Conservation (phyloP, 2,888 invertebrate species). For the Saturnia pavonia region DNA sequence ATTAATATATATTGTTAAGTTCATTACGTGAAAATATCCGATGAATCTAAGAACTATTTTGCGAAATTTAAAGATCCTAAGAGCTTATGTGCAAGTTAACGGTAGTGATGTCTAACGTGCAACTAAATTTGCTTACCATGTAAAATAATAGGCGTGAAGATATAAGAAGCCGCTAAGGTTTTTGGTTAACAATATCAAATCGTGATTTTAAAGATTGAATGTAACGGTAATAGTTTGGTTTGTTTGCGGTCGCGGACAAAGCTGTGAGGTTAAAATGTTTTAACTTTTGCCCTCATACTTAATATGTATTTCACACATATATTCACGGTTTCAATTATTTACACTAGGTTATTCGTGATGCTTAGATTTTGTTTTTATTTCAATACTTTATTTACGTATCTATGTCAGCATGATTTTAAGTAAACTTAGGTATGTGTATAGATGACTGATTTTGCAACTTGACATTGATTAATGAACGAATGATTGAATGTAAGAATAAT, state of each 20-base stretch:
- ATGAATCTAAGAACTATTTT: too few relatives aligned
- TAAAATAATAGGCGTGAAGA: neutral
- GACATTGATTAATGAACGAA: neutral
- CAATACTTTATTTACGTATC: neutral
- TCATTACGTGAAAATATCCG: too few relatives aligned
- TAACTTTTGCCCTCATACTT: neutral
- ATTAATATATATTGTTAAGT: too few relatives aligned
- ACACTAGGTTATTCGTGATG: neutral
- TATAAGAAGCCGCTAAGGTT: constrained; percentile 13
- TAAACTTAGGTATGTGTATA: too few relatives aligned
- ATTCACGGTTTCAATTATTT: neutral
- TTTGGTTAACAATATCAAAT: constrained; percentile 12
- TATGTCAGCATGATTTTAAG: neutral
- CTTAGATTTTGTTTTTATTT: neutral
- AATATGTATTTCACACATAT: neutral
- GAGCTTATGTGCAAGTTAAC: neutral
- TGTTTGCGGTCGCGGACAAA: neutral
- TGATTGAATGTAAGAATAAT: too few relatives aligned
- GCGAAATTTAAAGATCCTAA: too few relatives aligned
- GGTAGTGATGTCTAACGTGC: neutral
- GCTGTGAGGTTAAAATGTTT: neutral
- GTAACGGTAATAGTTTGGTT: constrained; percentile 16
- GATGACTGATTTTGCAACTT: neutral
- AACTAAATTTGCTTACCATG: neutral
- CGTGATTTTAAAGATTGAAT: constrained; percentile 15